These are phyloP conservation scores for Criorhina ranunculi DNA, from an alignment of 2,888 invertebrate genomes.

Conservation along the genomic window DNA sequence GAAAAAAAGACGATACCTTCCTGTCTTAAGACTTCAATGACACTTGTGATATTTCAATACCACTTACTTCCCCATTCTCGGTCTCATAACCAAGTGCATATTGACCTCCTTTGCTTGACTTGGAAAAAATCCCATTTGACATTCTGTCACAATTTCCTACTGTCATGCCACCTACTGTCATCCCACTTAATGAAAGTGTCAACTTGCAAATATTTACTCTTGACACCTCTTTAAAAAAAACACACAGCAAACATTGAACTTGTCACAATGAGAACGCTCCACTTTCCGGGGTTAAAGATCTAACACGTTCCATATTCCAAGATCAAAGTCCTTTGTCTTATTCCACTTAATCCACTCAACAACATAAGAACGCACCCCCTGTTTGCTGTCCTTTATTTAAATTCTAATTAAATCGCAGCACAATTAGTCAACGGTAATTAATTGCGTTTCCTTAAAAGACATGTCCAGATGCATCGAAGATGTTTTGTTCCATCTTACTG, in stretches of 20 bases:
- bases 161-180: constrained; percentile 19
- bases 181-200: constrained; percentile 56
- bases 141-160: constrained; percentile 50
- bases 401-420: constrained; percentile 69
- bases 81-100: not conserved
- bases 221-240: not conserved
- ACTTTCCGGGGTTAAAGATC: constrained; percentile 72
- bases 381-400: constrained; percentile 39
- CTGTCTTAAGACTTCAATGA: too few species aligned
- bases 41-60: not conserved
- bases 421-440: constrained; percentile 64
- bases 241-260: not conserved
- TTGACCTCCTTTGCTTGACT: constrained; percentile 3
- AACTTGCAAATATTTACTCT: constrained; percentile 30
- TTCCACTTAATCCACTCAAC: constrained; percentile 15
- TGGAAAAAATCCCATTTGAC: constrained; percentile 47
- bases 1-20: too few species aligned
- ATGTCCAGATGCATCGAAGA: constrained; percentile 56
- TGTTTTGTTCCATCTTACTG: constrained; percentile 28
- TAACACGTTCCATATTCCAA: constrained; percentile 25
- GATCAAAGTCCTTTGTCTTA: constrained; percentile 55
- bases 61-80: not conserved
- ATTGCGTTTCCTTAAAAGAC: constrained; percentile 38
- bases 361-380: constrained; percentile 5
- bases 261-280: constrained; percentile 10